These are phyloP conservation scores for Sparus aurata DNA, from an alignment of 2,797 vertebrate genomes.

Conservation along the genomic window DNA sequence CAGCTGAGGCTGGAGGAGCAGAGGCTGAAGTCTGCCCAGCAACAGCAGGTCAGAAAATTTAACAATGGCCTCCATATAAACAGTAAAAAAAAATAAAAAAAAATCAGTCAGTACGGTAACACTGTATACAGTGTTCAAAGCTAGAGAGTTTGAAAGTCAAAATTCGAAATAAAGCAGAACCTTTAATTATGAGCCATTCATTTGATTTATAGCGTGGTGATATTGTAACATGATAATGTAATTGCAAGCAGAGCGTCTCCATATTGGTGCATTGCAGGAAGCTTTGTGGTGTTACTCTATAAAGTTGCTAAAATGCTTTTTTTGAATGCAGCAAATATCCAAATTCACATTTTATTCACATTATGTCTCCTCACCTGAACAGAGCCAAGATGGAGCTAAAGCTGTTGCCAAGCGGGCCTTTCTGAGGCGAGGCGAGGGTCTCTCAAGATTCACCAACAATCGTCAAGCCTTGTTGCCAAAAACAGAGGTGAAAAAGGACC, in stretches of 20 bases:
- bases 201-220: no score
- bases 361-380: neutral
- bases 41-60: constrained; percentile 73
- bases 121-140: neutral
- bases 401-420: constrained; percentile 87
- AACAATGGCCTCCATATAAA: neutral
- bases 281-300: neutral
- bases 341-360: neutral
- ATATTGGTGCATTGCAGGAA: neutral
- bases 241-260: neutral
- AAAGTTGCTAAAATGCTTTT: neutral
- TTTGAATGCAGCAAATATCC: neutral
- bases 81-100: neutral
- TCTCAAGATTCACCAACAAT: constrained; percentile 88
- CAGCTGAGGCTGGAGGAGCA: constrained; percentile 92
- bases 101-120: neutral
- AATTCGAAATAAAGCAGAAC: neutral
- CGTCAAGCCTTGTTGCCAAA: constrained; percentile 76
- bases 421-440: constrained; percentile 92
- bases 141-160: neutral
- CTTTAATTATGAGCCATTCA: neutral
- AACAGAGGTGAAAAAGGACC: constrained; percentile 53
- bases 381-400: constrained; percentile 58
- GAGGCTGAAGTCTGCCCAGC: constrained; percentile 76
- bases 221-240: neutral